Percentiles rank a stretch among this genome's conserved stretches.
phyloP scores from a whole-genome alignment of 1,140 invertebrate species.

The Trichomalopsis sarcophagae region DNA sequence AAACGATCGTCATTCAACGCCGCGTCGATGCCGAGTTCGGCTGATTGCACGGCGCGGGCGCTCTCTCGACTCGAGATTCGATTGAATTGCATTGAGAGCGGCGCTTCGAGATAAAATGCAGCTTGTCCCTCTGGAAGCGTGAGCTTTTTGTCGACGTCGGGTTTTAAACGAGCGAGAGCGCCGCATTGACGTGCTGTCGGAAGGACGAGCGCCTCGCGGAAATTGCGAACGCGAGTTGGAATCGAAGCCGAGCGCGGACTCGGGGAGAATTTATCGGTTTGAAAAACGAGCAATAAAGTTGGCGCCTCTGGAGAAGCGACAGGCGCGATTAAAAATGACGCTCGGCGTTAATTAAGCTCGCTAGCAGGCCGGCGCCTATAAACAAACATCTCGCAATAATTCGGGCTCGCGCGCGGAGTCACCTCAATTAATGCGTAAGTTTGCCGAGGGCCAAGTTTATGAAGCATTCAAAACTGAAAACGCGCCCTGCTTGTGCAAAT shows the following conservation, averaged over 20 bases:
- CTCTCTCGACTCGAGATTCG: background rate
- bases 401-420: slow-evolving; percentile 21
- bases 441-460: slow-evolving; percentile 42
- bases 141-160: background rate
- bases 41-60: background rate
- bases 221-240: background rate
- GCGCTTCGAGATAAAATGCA: slow-evolving; percentile 7
- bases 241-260: background rate
- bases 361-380: slow-evolving; percentile 18
- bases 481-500: slow-evolving; percentile 40
- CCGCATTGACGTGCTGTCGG: background rate
- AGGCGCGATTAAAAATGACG: slow-evolving; percentile 23
- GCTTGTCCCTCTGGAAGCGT: background rate
- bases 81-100: slow-evolving; percentile 2
- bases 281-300: background rate
- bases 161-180: background rate
- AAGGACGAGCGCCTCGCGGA: background rate
- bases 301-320: background rate
- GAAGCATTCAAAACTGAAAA: slow-evolving; percentile 53
- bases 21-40: background rate
- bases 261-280: background rate
- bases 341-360: slow-evolving; percentile 29
- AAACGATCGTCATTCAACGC: background rate
- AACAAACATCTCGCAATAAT: slow-evolving; percentile 48
- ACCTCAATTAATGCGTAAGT: slow-evolving; percentile 47